Percentiles rank a stretch among this genome's conserved stretches.
Conservation (phyloP, 2,797 vertebrate genomes). For the Argyrosomus regius region DNA sequence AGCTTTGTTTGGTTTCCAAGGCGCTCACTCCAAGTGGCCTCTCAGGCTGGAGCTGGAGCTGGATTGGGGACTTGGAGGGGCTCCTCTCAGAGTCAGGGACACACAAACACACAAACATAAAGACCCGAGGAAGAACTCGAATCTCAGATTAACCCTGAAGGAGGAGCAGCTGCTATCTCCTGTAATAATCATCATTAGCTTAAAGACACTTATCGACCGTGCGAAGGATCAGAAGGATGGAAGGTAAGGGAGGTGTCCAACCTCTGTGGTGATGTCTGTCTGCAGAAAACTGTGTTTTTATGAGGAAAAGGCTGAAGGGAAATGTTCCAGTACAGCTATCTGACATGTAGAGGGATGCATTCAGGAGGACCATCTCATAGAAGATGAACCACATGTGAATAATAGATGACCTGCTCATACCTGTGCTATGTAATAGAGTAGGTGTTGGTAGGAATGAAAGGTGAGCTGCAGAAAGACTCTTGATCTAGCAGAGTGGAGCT, state of each 20-base stretch:
- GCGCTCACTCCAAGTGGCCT: constrained; percentile 72
- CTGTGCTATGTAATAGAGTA: constrained; percentile 71
- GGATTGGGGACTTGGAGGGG: constrained; percentile 51
- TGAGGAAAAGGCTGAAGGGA: not conserved
- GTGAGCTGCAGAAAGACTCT: constrained; percentile 59
- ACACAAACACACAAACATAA: constrained; percentile 33
- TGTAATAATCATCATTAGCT: constrained; percentile 25
- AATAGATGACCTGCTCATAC: constrained; percentile 75
- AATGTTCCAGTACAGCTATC: not conserved
- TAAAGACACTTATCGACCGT: not conserved
- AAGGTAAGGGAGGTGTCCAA: constrained; percentile 65
- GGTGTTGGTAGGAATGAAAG: constrained; percentile 64
- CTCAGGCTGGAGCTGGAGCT: constrained; percentile 63
- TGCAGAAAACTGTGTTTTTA: constrained; percentile 6
- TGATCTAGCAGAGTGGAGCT: constrained; percentile 47
- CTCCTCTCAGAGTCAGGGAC: constrained; percentile 44
- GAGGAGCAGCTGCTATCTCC: constrained; percentile 42
- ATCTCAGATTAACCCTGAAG: constrained; percentile 50
- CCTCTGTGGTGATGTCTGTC: constrained; percentile 5
- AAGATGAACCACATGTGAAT: constrained; percentile 71
- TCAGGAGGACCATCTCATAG: constrained; percentile 38
- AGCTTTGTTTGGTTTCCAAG: constrained; percentile 84
- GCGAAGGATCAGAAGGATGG: constrained; percentile 56
- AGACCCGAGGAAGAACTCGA: constrained; percentile 30
- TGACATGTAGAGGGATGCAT: constrained; percentile 12